Percentiles rank a stretch among this genome's conserved stretches.
These are phyloP conservation scores for Pocillopora meandrina DNA, from an alignment of 92 coral and sea anemone genomes.

Conservation along the genomic window DNA sequence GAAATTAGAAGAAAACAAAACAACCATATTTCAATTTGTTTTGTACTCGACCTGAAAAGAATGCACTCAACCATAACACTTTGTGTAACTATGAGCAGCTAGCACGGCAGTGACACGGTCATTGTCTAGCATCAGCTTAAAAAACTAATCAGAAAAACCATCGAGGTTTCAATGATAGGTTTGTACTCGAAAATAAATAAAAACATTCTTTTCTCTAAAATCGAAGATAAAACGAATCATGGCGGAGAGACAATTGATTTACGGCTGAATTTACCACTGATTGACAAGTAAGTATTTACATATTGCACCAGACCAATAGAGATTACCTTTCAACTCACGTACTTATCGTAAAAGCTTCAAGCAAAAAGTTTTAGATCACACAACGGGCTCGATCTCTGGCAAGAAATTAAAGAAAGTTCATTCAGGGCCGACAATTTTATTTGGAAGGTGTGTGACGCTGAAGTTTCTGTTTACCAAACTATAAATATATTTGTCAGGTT, in stretches of 20 bases:
- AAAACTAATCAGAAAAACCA: constrained; percentile 25
- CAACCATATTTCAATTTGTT: constrained; percentile 44
- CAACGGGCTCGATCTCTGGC: neutral
- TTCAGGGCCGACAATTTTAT: neutral
- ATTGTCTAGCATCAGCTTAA: constrained; percentile 34
- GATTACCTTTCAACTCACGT: constrained; percentile 32
- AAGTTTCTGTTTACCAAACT: too few species aligned
- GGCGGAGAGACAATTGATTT: constrained; percentile 4
- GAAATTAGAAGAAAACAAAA: constrained; percentile 34
- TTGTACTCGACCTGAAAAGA: constrained; percentile 45
- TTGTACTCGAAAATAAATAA: constrained; percentile 16
- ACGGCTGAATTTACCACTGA: neutral
- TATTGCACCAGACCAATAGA: constrained; percentile 24
- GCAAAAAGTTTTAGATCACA: neutral
- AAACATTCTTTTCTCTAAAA: constrained; percentile 8
- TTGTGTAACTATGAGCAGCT: constrained; percentile 29
- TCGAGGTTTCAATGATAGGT: constrained; percentile 15
- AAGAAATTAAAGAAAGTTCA: neutral
- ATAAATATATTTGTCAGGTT: too few species aligned
- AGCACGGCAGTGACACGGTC: constrained; percentile 7
- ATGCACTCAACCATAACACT: constrained; percentile 31
- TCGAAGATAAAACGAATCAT: constrained; percentile 19
- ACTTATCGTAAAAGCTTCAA: neutral
- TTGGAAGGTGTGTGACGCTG: too few species aligned
- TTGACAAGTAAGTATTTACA: constrained; percentile 28